phyloP scores from a whole-genome alignment of 2,113 vertebrate genomes.

The Cryptomyrus ogoouensis region DNA sequence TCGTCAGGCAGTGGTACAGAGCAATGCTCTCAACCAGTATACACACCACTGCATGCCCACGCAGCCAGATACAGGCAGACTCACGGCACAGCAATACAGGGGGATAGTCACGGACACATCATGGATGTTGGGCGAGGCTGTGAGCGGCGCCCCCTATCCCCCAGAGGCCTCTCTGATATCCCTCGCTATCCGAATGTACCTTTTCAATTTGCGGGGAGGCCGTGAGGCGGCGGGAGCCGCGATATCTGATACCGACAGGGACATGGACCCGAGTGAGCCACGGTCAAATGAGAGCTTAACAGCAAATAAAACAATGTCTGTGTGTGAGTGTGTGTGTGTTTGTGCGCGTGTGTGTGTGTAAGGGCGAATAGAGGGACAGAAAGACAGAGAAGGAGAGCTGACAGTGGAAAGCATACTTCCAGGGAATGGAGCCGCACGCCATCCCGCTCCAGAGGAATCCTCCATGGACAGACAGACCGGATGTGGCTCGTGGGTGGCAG shows the following conservation, averaged over 20 bases:
- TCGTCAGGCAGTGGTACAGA: neutral
- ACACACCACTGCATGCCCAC: neutral
- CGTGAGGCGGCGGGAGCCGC: neutral
- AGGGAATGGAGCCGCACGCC: neutral
- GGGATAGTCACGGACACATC: neutral
- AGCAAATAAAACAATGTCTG: neutral
- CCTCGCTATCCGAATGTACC: neutral
- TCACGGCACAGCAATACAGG: neutral
- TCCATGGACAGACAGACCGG: neutral
- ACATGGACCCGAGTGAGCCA: neutral
- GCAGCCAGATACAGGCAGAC: neutral
- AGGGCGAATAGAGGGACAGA: neutral
- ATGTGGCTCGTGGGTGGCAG: neutral
- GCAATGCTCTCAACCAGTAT: neutral
- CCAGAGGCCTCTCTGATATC: conserved; percentile 6
- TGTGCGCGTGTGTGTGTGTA: neutral
- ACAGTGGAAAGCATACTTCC: neutral
- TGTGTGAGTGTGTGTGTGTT: neutral
- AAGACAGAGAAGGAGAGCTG: neutral
- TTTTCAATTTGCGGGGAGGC: neutral
- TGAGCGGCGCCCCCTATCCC: neutral
- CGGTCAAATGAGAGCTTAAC: neutral
- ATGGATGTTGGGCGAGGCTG: neutral
- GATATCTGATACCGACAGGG: neutral
- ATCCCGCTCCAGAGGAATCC: neutral